Evolutionary conservation across 2,113 vertebrate species (phyloP), one percentile per base, ranked within the genome.

Genomic region (Emydura subglobosa): DNA sequence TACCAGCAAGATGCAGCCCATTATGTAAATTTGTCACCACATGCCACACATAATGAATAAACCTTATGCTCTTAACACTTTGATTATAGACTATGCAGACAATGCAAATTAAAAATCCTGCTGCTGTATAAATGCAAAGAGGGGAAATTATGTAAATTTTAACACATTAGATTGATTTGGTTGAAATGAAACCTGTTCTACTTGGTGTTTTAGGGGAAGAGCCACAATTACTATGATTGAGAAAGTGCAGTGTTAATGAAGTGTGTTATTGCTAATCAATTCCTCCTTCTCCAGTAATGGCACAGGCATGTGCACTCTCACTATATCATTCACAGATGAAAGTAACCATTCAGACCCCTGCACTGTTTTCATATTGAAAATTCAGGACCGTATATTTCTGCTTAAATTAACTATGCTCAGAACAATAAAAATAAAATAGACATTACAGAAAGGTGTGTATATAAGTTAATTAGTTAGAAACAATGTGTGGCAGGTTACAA

Each of bases 181-280:
- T 97, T 95, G 93, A 91, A 97, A 98, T 89, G 87, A 97, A 98
- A 96, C 92, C 92, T 94, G 81, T 93, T 96, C 93, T 83, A 93
- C 83, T 91, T 87, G 92, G 95, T 93, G 93, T 94, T 96, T 96
- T 95, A 92, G 93, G 81, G 95, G 91, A 94, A 97, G 95, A 96
- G 89, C 93, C 92, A 92, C 96, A 98, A 98, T 98, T 97, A 98
- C 94, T 96, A 94, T 96, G 98, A 98, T 87, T 97, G 96, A 98
- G 96, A 98, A 98, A 98, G 95, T 93, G 95, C 97, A 97, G 82
- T 74, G 96, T 95, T 98, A 98, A 98, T 98, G 97, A 97, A 97
- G 96, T 96, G 91, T 96, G 96, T 97, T 98, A 97, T 96, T 96
- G 89, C 96, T 97, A 97, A 98, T 97, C 96, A 97, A 94, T 95